Evolutionary conservation across 92 coral and sea anemone genomes (phyloP).

Genomic region (Siderastrea radians): DNA sequence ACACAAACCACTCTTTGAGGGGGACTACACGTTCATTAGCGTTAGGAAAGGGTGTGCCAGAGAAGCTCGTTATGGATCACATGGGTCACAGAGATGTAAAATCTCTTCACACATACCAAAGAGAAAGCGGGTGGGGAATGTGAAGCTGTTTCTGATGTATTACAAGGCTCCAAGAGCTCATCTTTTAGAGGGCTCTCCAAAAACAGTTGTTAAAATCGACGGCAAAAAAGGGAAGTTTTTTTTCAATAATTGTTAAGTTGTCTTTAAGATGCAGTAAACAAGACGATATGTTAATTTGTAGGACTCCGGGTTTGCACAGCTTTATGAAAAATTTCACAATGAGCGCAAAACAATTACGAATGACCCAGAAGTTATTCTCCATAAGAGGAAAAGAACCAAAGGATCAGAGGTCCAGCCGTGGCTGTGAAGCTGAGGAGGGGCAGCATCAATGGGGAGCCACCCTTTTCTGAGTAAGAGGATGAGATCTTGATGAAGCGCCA

Average conservation of each 20-base stretch:
- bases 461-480: too few relatives aligned
- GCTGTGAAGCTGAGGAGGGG: too few relatives aligned
- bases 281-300: too few relatives aligned
- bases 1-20: slow-evolving; percentile 53
- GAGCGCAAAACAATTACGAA: too few relatives aligned
- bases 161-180: slow-evolving; percentile 26
- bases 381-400: too few relatives aligned
- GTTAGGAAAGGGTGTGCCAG: slow-evolving; percentile 42
- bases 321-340: too few relatives aligned
- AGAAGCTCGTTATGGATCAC: slow-evolving; percentile 34
- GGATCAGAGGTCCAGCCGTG: too few relatives aligned
- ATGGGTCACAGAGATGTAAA: slow-evolving; percentile 41
- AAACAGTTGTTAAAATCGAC: slow-evolving; percentile 6
- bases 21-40: slow-evolving; percentile 44
- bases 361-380: too few relatives aligned
- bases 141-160: slow-evolving; percentile 30
- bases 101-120: slow-evolving; percentile 39
- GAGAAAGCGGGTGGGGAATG: slow-evolving; percentile 39
- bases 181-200: slow-evolving; percentile 13
- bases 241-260: slow-evolving; percentile 8
- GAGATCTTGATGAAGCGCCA: slow-evolving; percentile 30
- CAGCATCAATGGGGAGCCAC: too few relatives aligned
- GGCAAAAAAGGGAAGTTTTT: slow-evolving; percentile 3
- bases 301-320: too few relatives aligned
- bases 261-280: background rate